These are phyloP conservation scores for Bombus sibiricus DNA, from an alignment of 1,140 invertebrate species.

Conservation along the genomic window DNA sequence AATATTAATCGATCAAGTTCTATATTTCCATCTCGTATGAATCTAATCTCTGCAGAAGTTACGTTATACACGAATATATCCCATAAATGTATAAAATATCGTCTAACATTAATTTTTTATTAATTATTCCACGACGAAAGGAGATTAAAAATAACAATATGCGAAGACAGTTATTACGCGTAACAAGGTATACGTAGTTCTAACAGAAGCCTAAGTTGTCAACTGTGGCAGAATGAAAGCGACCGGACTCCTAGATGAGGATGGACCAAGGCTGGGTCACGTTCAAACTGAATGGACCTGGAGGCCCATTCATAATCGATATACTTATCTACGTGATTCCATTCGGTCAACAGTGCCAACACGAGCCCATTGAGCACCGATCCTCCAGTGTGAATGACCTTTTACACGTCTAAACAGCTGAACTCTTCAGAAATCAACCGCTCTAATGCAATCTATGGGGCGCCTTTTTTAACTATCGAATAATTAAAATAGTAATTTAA, in stretches of 20 bases:
- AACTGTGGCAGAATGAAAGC: slow-evolving; percentile 70
- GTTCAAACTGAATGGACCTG: slow-evolving; percentile 75
- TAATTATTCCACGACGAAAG: too few species aligned
- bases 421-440: neutral
- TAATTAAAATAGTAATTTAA: neutral
- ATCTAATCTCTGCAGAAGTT: too few species aligned
- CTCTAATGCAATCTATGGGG: neutral
- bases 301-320: slow-evolving; percentile 77
- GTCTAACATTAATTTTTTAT: too few species aligned
- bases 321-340: slow-evolving; percentile 61
- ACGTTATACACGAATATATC: too few species aligned
- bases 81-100: too few species aligned
- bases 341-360: slow-evolving; percentile 58
- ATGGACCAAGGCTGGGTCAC: slow-evolving; percentile 74
- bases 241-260: slow-evolving; percentile 63
- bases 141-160: too few species aligned
- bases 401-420: slow-evolving; percentile 22
- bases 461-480: too few species aligned
- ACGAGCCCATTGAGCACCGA: slow-evolving; percentile 50
- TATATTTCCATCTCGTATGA: too few species aligned
- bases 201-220: slow-evolving; percentile 55
- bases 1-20: too few species aligned
- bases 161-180: too few species aligned
- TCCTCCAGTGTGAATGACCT: slow-evolving; percentile 43
- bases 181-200: slow-evolving; percentile 1